phyloP scores from a whole-genome alignment of 2,113 vertebrate species.

The Sakesphorus luctuosus region DNA sequence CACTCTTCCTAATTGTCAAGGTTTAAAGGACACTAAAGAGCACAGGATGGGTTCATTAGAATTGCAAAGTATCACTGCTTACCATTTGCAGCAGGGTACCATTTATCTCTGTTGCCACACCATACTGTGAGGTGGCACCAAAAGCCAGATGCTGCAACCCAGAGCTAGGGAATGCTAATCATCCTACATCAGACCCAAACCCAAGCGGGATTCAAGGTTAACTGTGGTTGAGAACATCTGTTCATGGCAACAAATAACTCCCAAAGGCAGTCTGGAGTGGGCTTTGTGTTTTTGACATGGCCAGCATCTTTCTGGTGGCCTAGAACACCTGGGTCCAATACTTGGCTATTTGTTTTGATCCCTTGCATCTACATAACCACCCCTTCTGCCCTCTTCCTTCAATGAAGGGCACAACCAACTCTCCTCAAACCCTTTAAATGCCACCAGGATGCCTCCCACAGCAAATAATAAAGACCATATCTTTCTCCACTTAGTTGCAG shows the following conservation, averaged over 20 bases:
- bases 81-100: conserved; percentile 2
- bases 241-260: neutral
- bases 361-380: neutral
- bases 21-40: conserved; percentile 50
- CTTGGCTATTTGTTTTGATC: neutral
- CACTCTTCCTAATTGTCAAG: neutral
- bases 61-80: neutral
- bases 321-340: neutral
- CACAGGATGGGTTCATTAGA: conserved; percentile 47
- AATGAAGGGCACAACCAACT: neutral
- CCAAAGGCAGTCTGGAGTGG: neutral
- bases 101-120: conserved; percentile 41
- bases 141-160: neutral
- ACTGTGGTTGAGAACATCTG: neutral
- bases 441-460: neutral
- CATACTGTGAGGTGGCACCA: conserved; percentile 42
- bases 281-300: neutral
- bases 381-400: neutral
- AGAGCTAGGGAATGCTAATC: conserved; percentile 20
- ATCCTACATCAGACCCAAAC: neutral
- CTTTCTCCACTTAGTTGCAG: neutral
- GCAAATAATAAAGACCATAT: neutral
- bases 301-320: neutral
- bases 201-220: neutral
- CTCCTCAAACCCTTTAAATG: neutral